Evolutionary conservation across 2,888 invertebrate genomes (phyloP).

Genomic region (Drosophila affinis): DNA sequence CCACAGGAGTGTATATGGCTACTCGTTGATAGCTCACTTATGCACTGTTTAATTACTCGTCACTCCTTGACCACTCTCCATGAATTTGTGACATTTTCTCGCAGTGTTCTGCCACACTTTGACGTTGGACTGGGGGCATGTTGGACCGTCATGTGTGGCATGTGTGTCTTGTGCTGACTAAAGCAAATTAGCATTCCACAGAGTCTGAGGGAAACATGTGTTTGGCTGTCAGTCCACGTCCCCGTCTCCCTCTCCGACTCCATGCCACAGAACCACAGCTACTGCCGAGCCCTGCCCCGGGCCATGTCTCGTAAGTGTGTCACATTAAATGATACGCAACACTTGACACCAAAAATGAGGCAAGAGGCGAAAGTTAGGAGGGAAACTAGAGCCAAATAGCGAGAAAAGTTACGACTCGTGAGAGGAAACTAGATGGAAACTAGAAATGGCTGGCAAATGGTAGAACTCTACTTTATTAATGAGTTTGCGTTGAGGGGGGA

Average conservation of each 20-base stretch:
- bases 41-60: background rate
- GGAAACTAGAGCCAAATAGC: constrained; percentile 37
- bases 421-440: constrained; percentile 7
- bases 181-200: constrained; percentile 68
- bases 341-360: constrained; percentile 73
- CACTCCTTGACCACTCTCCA: background rate
- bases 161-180: constrained; percentile 41
- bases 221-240: constrained; percentile 49
- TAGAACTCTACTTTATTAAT: constrained; percentile 61
- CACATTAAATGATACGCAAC: constrained; percentile 78
- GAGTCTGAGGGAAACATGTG: constrained; percentile 57
- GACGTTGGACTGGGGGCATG: background rate
- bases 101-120: background rate
- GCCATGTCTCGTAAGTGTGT: constrained; percentile 56
- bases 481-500: constrained; percentile 32
- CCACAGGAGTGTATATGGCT: no score
- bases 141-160: background rate
- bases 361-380: constrained; percentile 17
- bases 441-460: constrained; percentile 9
- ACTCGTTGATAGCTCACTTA: no score
- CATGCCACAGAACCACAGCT: background rate
- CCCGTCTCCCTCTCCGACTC: constrained; percentile 2
- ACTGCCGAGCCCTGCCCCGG: no score
- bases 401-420: constrained; percentile 3
- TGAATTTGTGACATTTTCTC: background rate